Evolutionary conservation across 64 coral and sea anemone species (phyloP).

Genomic region (Pachyseris speciosa): DNA sequence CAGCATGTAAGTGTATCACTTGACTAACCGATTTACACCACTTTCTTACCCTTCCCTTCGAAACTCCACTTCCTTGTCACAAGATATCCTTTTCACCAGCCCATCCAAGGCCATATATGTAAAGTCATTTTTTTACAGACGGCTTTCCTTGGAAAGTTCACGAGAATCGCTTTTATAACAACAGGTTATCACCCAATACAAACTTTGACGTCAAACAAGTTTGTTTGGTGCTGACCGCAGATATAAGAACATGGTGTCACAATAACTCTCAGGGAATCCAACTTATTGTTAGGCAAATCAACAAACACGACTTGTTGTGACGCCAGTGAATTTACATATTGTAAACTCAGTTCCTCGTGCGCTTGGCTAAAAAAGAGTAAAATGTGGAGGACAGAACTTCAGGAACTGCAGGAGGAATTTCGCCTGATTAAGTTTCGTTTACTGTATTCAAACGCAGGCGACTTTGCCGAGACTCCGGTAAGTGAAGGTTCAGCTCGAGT

Average conservation of each 20-base stretch:
- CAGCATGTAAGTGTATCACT: too few relatives aligned
- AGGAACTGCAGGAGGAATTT: constrained; percentile 13
- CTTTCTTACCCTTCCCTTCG: too few relatives aligned
- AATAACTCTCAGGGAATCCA: background rate
- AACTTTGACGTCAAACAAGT: background rate
- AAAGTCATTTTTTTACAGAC: too few relatives aligned
- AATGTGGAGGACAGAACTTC: constrained; percentile 23
- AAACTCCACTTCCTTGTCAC: too few relatives aligned
- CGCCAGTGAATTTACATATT: background rate
- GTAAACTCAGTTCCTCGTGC: background rate
- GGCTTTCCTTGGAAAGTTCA: too few relatives aligned
- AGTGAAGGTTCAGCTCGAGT: background rate
- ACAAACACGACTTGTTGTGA: background rate
- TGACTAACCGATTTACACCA: too few relatives aligned
- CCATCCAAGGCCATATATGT: too few relatives aligned
- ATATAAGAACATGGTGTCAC: background rate
- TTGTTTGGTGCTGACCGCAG: background rate
- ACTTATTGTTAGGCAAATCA: background rate
- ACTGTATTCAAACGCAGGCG: constrained; percentile 19
- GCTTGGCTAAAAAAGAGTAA: background rate
- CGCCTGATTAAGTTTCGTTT: constrained; percentile 9
- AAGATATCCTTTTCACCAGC: too few relatives aligned
- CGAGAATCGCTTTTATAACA: too few relatives aligned
- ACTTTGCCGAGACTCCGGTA: constrained; percentile 44
- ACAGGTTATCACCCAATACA: background rate